These are phyloP conservation scores for Garra rufa DNA, from an alignment of 2,113 vertebrate species.

Conservation along the genomic window DNA sequence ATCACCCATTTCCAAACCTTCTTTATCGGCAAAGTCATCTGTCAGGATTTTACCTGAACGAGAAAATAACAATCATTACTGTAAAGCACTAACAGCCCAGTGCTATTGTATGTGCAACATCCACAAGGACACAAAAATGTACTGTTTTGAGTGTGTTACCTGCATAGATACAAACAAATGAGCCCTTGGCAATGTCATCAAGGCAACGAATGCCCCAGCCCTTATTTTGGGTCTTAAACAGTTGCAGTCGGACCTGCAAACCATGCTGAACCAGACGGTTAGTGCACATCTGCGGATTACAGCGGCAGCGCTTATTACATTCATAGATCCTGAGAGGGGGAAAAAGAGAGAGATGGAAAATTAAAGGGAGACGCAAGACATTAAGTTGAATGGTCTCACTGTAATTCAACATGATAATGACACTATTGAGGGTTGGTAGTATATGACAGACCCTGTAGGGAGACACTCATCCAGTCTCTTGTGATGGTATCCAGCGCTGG, in stretches of 20 bases:
- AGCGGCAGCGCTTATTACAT: slow-evolving; percentile 93
- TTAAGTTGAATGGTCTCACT: neutral
- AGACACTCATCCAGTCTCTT: slow-evolving; percentile 95
- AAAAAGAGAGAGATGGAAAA: neutral
- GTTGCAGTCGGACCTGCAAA: slow-evolving; percentile 94
- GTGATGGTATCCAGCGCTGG: slow-evolving; percentile 86
- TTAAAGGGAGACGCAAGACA: neutral
- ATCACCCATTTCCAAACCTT: slow-evolving; percentile 96
- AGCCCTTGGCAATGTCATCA: slow-evolving; percentile 95
- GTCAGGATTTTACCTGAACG: slow-evolving; percentile 93
- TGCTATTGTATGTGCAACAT: neutral
- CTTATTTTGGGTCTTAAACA: slow-evolving; percentile 98
- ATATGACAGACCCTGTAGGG: slow-evolving; percentile 85
- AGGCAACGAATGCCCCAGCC: slow-evolving; percentile 98
- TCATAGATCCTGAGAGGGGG: slow-evolving; percentile 85
- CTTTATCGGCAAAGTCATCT: slow-evolving; percentile 95
- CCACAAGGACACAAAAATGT: no score
- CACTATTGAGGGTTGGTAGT: neutral
- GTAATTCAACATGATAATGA: neutral
- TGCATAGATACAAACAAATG: slow-evolving; percentile 97
- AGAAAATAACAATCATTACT: neutral
- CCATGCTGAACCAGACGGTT: slow-evolving; percentile 96
- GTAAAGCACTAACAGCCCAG: neutral
- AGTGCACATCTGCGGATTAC: slow-evolving; percentile 89
- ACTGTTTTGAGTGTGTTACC: slow-evolving; percentile 71